Conservation (phyloP, 2,888 invertebrate genomes). For the Tenodera sinensis region DNA sequence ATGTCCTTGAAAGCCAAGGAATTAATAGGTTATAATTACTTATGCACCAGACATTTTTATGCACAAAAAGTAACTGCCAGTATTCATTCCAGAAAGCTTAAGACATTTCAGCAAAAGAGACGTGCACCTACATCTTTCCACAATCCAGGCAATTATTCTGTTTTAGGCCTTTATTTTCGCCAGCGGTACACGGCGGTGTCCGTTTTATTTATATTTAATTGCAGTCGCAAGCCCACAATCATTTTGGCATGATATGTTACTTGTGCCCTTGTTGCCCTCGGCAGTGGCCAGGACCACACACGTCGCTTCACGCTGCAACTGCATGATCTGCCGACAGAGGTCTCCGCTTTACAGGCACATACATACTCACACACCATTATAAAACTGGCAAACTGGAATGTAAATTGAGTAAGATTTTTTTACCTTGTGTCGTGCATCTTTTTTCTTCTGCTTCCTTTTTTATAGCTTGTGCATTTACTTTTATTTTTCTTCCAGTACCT, state of each 20-base stretch:
- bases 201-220: neutral
- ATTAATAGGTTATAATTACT: no score
- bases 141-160: neutral
- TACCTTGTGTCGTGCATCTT: neutral
- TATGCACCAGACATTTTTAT: no score
- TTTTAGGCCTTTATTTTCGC: neutral
- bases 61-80: no score
- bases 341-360: constrained; percentile 7
- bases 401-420: constrained; percentile 7
- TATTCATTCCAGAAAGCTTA: no score
- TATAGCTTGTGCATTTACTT: neutral
- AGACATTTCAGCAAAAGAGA: no score
- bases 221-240: neutral
- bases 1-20: no score
- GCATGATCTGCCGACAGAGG: constrained; percentile 13
- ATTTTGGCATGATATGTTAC: neutral
- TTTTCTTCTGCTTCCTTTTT: neutral
- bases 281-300: neutral
- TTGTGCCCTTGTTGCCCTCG: neutral
- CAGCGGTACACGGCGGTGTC: neutral
- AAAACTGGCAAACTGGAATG: constrained; percentile 11
- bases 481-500: neutral
- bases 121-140: neutral
- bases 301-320: constrained; percentile 14
- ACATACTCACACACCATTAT: neutral